These are phyloP conservation scores for Drosophila rubida DNA, from an alignment of 2,888 invertebrate genomes.

Conservation along the genomic window DNA sequence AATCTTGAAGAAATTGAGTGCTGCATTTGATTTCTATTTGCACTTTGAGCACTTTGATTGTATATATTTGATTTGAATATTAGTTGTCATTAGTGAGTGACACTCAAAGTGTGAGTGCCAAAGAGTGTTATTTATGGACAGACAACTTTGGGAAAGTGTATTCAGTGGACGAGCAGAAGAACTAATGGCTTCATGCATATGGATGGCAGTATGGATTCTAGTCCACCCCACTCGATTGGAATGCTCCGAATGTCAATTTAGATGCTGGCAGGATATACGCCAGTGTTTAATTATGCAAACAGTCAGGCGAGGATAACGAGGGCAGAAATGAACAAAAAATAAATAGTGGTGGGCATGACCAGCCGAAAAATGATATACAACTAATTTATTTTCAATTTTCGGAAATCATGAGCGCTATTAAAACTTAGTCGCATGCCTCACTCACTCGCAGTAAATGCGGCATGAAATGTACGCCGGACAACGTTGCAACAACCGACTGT, in stretches of 20 bases:
- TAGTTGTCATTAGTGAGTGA: too few species aligned
- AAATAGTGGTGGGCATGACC: constrained; percentile 22
- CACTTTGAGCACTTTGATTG: too few species aligned
- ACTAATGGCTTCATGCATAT: neutral
- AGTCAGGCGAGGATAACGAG: constrained; percentile 22
- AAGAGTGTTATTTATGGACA: neutral
- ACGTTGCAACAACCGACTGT: constrained; percentile 29
- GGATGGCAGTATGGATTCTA: neutral
- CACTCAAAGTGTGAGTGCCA: too few species aligned
- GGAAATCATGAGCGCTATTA: constrained; percentile 78
- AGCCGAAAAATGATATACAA: constrained; percentile 74
- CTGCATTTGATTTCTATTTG: too few species aligned
- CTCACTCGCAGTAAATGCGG: constrained; percentile 49
- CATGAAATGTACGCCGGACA: constrained; percentile 62
- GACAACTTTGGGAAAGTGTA: constrained; percentile 7
- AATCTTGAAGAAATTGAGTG: too few species aligned
- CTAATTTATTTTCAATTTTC: constrained; percentile 79
- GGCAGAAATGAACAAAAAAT: too few species aligned
- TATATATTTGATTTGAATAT: neutral
- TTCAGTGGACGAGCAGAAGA: neutral
- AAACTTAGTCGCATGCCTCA: constrained; percentile 62
- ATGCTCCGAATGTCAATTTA: constrained; percentile 72
- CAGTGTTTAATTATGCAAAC: constrained; percentile 74
- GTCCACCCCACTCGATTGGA: constrained; percentile 14
- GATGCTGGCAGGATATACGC: constrained; percentile 64